Evolutionary conservation across 2,888 invertebrate species (phyloP).

Genomic region (Chrysopilus asiliformis): DNA sequence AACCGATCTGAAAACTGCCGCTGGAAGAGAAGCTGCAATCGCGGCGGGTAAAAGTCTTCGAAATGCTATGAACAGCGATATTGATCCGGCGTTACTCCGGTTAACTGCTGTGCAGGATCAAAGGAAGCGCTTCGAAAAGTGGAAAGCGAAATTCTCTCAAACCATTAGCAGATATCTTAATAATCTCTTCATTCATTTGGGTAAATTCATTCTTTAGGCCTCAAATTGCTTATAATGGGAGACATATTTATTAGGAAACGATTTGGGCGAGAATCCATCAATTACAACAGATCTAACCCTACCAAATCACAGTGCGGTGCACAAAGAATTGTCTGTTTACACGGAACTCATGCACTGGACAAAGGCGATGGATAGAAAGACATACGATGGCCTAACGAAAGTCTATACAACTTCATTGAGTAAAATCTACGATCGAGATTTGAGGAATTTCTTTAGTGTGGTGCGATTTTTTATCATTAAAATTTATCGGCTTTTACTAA

Average conservation of each 20-base stretch:
- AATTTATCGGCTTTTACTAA: too few species aligned
- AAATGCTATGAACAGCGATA: constrained; percentile 56
- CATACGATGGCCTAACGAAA: constrained; percentile 66
- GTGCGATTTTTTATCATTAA: constrained; percentile 28
- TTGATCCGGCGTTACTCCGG: constrained; percentile 47
- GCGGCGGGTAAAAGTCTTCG: constrained; percentile 60
- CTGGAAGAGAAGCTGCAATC: constrained; percentile 48
- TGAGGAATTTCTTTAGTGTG: constrained; percentile 62
- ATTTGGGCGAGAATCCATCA: constrained; percentile 46
- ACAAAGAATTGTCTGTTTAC: constrained; percentile 75
- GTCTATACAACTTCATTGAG: constrained; percentile 73
- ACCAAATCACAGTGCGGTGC: constrained; percentile 65
- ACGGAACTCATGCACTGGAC: constrained; percentile 87
- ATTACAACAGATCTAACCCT: constrained; percentile 45
- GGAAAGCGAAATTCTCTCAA: constrained; percentile 65
- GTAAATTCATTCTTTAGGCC: constrained; percentile 35
- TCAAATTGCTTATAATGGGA: not conserved
- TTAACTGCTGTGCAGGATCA: constrained; percentile 72
- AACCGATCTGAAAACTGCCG: constrained; percentile 53
- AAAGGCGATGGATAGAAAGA: constrained; percentile 70
- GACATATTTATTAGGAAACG: constrained; percentile 42
- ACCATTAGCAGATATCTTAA: constrained; percentile 81
- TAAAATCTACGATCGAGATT: constrained; percentile 79
- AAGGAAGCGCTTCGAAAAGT: constrained; percentile 59
- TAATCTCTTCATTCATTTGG: constrained; percentile 89